phyloP scores from a whole-genome alignment of 2,113 vertebrate genomes.

The Mastomys natalensis region DNA sequence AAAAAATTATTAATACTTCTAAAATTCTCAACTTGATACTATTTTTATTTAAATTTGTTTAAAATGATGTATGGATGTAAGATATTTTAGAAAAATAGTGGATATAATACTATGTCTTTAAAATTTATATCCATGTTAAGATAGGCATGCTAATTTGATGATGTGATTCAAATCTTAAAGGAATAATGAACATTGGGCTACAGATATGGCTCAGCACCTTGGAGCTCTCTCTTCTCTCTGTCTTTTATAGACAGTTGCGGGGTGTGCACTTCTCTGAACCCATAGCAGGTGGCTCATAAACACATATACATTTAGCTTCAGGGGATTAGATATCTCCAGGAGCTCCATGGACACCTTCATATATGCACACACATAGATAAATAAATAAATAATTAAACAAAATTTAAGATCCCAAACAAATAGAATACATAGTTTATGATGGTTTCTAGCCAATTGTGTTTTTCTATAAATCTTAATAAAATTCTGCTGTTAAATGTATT shows the following conservation, averaged over 20 bases:
- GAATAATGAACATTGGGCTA: no score
- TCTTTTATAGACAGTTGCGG: neutral
- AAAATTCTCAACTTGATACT: neutral
- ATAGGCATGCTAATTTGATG: neutral
- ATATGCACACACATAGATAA: neutral
- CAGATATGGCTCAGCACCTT: neutral
- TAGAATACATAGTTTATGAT: neutral
- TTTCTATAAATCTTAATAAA: neutral
- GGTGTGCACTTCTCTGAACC: neutral
- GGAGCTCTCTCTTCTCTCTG: neutral
- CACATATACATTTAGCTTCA: neutral
- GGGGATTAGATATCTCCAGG: neutral
- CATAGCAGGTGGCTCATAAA: neutral
- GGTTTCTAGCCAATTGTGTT: neutral
- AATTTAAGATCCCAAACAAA: neutral
- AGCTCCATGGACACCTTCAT: neutral
- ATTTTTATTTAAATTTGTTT: conserved; percentile 38
- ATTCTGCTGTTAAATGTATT: neutral
- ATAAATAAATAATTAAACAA: neutral
- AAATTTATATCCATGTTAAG: conserved; percentile 30
- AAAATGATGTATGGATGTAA: neutral
- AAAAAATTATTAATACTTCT: neutral
- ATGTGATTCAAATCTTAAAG: neutral
- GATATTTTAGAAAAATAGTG: neutral
- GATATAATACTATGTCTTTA: neutral